Conservation (phyloP, 2,113 vertebrate genomes). For the Pycnonotus jocosus region DNA sequence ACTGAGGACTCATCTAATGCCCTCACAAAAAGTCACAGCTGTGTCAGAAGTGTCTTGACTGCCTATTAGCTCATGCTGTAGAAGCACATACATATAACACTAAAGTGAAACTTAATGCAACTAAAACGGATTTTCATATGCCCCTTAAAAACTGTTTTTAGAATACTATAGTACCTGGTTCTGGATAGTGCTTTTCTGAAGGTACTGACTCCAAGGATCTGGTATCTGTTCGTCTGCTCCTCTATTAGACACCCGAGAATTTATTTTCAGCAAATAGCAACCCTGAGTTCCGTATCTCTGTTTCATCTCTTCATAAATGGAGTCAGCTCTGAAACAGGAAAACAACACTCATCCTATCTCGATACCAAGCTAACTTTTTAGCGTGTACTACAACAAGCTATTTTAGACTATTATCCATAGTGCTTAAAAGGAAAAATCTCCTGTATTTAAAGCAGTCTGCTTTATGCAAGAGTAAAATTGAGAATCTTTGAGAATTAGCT, state of each 20-base stretch:
- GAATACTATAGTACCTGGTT: slow-evolving; percentile 75
- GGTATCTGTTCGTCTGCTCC: slow-evolving; percentile 92
- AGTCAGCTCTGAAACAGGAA: slow-evolving; percentile 81
- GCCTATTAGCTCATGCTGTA: not conserved
- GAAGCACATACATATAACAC: not conserved
- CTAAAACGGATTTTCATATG: not conserved
- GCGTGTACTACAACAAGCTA: not conserved
- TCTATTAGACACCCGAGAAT: slow-evolving; percentile 81
- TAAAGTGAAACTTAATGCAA: not conserved
- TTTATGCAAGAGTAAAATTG: not conserved
- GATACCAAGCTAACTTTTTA: not conserved
- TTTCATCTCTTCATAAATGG: slow-evolving; percentile 96
- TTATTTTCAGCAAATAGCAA: slow-evolving; percentile 95
- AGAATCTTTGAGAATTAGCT: not conserved
- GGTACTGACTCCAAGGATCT: slow-evolving; percentile 98
- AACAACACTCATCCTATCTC: not conserved
- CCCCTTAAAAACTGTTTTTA: not conserved
- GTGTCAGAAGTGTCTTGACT: not conserved
- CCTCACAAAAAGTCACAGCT: not conserved
- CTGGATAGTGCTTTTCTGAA: slow-evolving; percentile 85
- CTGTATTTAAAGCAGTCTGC: not conserved
- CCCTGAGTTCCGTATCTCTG: slow-evolving; percentile 93
- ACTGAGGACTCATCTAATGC: not conserved
- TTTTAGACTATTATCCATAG: not conserved
- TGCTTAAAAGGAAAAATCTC: not conserved